A percentile compares a stretch with the other conserved stretches of the same genome.
Evolutionary conservation across 2,113 vertebrate species (phyloP).

Genomic region (Cygnus buccinator): DNA sequence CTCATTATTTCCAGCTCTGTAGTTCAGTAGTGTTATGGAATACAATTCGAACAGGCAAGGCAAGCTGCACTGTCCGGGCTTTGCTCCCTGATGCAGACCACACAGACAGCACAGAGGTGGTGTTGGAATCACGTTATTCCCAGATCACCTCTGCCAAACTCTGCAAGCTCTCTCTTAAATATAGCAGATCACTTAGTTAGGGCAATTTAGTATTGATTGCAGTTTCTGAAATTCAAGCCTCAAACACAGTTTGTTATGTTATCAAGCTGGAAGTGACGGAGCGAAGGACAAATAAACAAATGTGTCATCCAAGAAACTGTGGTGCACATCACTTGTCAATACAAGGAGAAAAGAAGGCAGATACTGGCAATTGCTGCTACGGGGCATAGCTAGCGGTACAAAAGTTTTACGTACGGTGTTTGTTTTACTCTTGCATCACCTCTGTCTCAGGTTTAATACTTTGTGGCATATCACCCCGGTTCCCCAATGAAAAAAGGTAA

Average conservation of each 20-base stretch:
- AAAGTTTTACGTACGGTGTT: background rate
- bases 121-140: background rate
- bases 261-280: background rate
- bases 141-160: background rate
- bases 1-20: background rate
- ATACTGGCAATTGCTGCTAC: background rate
- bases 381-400: background rate
- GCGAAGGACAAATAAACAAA: background rate
- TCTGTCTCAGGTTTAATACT: background rate
- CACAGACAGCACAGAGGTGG: background rate
- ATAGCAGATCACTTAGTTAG: background rate
- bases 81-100: background rate
- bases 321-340: background rate
- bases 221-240: background rate
- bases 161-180: background rate
- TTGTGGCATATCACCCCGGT: background rate
- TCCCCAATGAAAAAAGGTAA: background rate
- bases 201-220: background rate
- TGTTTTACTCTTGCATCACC: background rate
- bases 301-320: background rate
- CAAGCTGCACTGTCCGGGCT: background rate
- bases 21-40: background rate
- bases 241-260: background rate
- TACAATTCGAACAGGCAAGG: background rate
- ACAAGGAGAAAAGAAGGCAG: background rate